Evolutionary conservation across 2,888 invertebrate genomes (phyloP), one percentile per base, ranked within the genome.

Genomic region (Diachrysia chrysitis): DNA sequence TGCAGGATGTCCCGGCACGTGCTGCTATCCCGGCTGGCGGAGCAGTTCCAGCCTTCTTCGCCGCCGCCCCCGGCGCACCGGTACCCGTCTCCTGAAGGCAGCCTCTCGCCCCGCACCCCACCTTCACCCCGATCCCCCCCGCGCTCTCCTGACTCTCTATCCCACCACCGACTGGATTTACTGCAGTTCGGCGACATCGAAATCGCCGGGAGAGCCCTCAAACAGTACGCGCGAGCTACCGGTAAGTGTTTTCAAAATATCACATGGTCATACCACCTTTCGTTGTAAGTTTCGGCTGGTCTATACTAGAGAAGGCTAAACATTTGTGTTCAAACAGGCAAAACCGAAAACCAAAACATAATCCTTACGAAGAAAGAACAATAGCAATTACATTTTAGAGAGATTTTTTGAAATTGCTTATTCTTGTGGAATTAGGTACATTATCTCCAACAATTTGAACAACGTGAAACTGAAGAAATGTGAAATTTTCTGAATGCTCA

Each of bases 201-300:
- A 78, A 92, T 94, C 48, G 95, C 95, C 23, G 95, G 94, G n/a
- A 84, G 92, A 80, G 93, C 94, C 6, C 89, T 95, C 14, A 95
- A 95, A 78, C 94, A 95, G 65, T 95, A 95, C 84, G 95, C 95
- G 10, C 86, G 92, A 83, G 95, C 95, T 54, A 95, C 95, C 76
- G 95, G 95, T 94, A 83, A 76, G 84, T 73, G 19, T 10, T 21
- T 42, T 42, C 16, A 16, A 37, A 37, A 37, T 0, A 4, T 32
- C 32, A 32, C 32, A 32, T 10, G 2, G 10, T 29, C 0, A 4
- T 32, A 32, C 10, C 9, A 10, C 32, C 32, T 32, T 10, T 10
- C 32, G 10, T 32, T 32, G 7, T 10, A 7, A 7, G 10, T 32
- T 32, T 32, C 32, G 10, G 10, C 10, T 32, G 10, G 32, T 25